Conservation (phyloP, 2,113 vertebrate genomes). For the Hyperoodon ampullatus region DNA sequence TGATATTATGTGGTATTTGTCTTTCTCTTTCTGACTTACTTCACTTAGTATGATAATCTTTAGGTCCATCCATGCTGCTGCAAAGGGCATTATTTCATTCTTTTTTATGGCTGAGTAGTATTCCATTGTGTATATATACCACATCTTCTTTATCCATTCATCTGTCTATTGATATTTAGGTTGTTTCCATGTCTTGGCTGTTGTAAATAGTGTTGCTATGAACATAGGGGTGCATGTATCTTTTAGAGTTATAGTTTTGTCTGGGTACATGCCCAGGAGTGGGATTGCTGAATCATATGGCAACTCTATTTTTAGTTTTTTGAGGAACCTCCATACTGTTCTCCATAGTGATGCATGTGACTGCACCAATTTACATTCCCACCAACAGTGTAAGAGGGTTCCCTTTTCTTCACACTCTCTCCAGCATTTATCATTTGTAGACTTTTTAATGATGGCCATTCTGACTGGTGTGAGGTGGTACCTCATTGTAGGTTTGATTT, state of each 20-base stretch:
- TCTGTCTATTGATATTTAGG: not conserved
- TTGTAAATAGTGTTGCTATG: not conserved
- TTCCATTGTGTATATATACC: too few relatives aligned
- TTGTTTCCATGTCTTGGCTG: not conserved
- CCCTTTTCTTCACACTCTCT: not conserved
- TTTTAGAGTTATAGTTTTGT: not conserved
- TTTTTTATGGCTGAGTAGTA: not conserved
- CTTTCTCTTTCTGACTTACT: not conserved
- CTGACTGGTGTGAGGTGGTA: not conserved
- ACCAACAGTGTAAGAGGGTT: not conserved
- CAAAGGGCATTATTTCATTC: not conserved
- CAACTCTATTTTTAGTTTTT: not conserved
- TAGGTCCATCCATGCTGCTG: not conserved
- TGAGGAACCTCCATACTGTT: not conserved
- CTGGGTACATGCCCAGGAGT: not conserved
- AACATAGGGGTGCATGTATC: not conserved
- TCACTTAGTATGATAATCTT: not conserved
- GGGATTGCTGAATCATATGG: not conserved
- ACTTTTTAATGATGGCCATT: not conserved
- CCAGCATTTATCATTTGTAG: not conserved
- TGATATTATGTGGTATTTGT: not conserved
- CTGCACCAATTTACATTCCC: not conserved
- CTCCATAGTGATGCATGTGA: not conserved
- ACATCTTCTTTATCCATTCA: not conserved
- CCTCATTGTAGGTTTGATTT: not conserved